Conservation (phyloP, 2,113 vertebrate species). For the Zeus faber region DNA sequence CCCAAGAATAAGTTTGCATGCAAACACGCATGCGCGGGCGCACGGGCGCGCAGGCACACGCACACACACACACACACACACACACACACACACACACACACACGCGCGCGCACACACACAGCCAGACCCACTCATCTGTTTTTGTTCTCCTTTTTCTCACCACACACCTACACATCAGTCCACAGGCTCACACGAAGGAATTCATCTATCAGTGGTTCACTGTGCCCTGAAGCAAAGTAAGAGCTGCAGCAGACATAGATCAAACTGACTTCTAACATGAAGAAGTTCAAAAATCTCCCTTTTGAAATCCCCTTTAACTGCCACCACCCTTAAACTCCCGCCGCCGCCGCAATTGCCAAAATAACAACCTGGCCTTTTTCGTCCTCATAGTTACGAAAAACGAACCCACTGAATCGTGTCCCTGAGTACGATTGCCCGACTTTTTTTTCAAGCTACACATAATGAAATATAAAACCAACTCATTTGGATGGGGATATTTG, state of each 20-base stretch:
- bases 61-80: conserved; percentile 1
- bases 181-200: conserved; percentile 64
- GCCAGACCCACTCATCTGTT: conserved; percentile 41
- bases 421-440: too few relatives aligned
- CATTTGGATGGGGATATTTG: too few relatives aligned
- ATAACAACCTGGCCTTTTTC: too few relatives aligned
- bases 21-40: conserved; percentile 11
- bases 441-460: too few relatives aligned
- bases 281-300: conserved; percentile 72
- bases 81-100: conserved; percentile 25
- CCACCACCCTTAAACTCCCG: conserved; percentile 41
- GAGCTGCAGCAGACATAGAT: conserved; percentile 77
- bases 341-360: too few relatives aligned
- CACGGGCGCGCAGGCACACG: conserved; percentile 9
- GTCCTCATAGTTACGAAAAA: too few relatives aligned
- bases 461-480: too few relatives aligned
- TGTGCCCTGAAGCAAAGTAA: conserved; percentile 70
- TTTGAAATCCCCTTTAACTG: conserved; percentile 68
- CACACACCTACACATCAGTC: conserved; percentile 67
- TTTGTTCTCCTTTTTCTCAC: conserved; percentile 41
- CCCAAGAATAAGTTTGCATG: not conserved
- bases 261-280: conserved; percentile 79
- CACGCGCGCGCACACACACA: conserved; percentile 13
- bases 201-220: conserved; percentile 74
- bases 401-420: too few relatives aligned